phyloP scores from a whole-genome alignment of 2,113 vertebrate genomes.

The Chloropsis cyanopogon region DNA sequence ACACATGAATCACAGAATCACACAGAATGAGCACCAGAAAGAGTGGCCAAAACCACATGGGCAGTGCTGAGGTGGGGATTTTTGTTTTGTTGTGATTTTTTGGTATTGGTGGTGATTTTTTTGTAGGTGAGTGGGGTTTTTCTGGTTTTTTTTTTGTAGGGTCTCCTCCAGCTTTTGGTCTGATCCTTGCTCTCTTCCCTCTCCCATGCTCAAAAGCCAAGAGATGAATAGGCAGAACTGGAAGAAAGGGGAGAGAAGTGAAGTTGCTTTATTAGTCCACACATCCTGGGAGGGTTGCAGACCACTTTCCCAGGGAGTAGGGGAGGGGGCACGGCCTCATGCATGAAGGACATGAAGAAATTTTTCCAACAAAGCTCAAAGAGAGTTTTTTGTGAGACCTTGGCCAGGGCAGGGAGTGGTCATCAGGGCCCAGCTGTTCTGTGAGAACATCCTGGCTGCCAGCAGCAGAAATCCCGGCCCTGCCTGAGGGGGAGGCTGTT shows the following conservation, averaged over 20 bases:
- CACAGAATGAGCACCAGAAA: neutral
- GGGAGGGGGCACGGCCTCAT: rapidly evolving
- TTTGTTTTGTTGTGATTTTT: neutral
- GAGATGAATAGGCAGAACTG: neutral
- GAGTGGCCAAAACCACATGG: neutral
- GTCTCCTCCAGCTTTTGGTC: neutral
- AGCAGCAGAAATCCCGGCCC: neutral
- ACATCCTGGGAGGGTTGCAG: neutral
- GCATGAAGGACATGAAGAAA: neutral
- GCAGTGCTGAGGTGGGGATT: neutral
- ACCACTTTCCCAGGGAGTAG: neutral
- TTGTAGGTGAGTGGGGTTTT: neutral
- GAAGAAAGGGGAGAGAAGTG: neutral
- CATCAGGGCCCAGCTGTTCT: neutral
- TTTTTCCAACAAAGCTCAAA: neutral
- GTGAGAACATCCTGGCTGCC: neutral
- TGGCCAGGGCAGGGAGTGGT: neutral
- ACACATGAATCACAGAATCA: too few species aligned
- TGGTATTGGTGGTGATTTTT: neutral
- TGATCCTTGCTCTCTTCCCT: neutral
- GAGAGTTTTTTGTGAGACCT: neutral
- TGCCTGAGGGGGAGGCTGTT: neutral
- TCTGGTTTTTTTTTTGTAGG: neutral
- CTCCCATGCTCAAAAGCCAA: neutral
- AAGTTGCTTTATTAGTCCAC: neutral